Evolutionary conservation across 2,113 vertebrate species (phyloP), one percentile per base, ranked within the genome.

Genomic region (Tachysurus fulvidraco): DNA sequence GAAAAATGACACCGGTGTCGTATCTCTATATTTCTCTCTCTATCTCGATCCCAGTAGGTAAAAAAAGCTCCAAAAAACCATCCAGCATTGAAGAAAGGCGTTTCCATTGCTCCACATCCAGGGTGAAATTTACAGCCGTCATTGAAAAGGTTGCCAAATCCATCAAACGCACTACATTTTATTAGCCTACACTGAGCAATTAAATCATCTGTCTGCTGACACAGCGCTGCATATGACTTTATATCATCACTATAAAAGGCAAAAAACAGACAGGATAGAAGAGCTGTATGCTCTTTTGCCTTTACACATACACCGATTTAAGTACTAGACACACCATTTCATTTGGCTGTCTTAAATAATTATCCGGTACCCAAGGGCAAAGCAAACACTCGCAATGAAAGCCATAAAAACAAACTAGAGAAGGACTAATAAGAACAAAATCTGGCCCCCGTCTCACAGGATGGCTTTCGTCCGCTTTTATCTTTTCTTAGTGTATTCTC

Each of bases 21-120:
- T 57, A 77, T 88, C 76, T 90, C 65, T 86, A 88, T 86, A 86
- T 69, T 59, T 88, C 87, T 86, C 67, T 25, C 73, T 64, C 13
- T 67, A 84, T 30, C 14, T 50, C 62, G 55, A 30, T 82, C 83
- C 67, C 65, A 76, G 25, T 17, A 25, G 54, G 71, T 44, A 17
- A 80, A 78, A 78, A 36, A 87, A 79, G 16, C 36, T 14, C 19
- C 28, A 19, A 23, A 41, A 30, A 86, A 84, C 69, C 60, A 52
- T 86, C 71, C 82, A 80, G n/a, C 81, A 50, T n/a, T 52, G 17
- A 41, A 28, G 8, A 69, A 82, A 77, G 25, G 57, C 11, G 13
- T 41, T 83, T 78, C 83, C 65, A 86, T 28, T 41, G 60, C 52
- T 54, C 46, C n/a, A 59, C 17, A 85, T 85, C 69, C 59, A 69